A percentile compares a stretch with the other conserved stretches of the same genome.
Conservation (phyloP, 2,797 vertebrate species). For the Harpagifer antarcticus region DNA sequence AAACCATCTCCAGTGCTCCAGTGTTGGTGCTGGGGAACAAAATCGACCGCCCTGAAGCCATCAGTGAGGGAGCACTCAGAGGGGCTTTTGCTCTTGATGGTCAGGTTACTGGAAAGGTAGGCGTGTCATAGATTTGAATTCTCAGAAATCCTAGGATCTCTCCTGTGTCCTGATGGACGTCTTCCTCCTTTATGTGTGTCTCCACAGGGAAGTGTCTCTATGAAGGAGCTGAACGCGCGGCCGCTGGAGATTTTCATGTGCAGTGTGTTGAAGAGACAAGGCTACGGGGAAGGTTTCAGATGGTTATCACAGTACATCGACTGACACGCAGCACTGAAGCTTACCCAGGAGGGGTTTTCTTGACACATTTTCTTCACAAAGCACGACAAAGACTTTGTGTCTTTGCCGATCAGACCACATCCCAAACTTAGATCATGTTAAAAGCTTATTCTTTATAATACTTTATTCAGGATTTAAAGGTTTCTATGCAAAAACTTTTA, state of each 20-base stretch:
- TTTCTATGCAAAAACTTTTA: slow-evolving; percentile 72
- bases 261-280: slow-evolving; percentile 96
- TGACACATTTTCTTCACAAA: slow-evolving; percentile 28
- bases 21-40: slow-evolving; percentile 97
- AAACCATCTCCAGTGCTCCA: slow-evolving; percentile 94
- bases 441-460: slow-evolving; percentile 28
- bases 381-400: slow-evolving; percentile 23
- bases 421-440: slow-evolving; percentile 18
- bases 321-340: slow-evolving; percentile 62
- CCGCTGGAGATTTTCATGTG: slow-evolving; percentile 98
- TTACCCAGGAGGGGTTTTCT: slow-evolving; percentile 26
- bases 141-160: neutral
- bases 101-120: slow-evolving; percentile 96
- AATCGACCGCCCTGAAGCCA: slow-evolving; percentile 96
- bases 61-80: slow-evolving; percentile 93
- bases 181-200: slow-evolving; percentile 3
- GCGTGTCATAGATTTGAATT: neutral
- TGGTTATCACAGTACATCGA: slow-evolving; percentile 98
- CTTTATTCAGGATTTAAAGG: slow-evolving; percentile 55
- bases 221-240: slow-evolving; percentile 91
- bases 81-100: slow-evolving; percentile 92
- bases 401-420: slow-evolving; percentile 28
- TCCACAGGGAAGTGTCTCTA: slow-evolving; percentile 88
- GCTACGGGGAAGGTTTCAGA: slow-evolving; percentile 97
- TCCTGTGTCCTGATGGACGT: neutral